Conservation (phyloP, 2,113 vertebrate genomes). For the Lasiurus cinereus region DNA sequence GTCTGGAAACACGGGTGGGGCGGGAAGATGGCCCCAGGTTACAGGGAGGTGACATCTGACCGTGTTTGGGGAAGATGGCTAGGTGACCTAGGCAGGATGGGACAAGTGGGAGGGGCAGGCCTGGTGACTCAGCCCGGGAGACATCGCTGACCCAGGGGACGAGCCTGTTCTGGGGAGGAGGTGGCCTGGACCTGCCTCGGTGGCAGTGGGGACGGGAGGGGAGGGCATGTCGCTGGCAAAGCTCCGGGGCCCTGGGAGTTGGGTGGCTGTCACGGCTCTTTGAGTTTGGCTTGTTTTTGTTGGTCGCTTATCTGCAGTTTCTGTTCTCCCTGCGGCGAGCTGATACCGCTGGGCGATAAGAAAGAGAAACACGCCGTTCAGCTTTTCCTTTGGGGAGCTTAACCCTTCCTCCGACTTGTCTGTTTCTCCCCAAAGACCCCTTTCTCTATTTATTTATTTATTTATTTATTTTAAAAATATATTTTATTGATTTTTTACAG, state of each 20-base stretch:
- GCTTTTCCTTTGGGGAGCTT: constrained; percentile 61
- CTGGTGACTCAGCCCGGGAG: background rate
- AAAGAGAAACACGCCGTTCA: constrained; percentile 31
- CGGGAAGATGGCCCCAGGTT: background rate
- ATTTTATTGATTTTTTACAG: too few relatives aligned
- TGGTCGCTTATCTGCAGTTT: constrained; percentile 50
- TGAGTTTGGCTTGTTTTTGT: constrained; percentile 31
- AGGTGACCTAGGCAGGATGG: background rate
- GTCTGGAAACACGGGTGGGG: background rate
- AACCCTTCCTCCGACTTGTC: background rate
- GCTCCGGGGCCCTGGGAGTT: background rate
- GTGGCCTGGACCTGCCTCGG: constrained; percentile 52
- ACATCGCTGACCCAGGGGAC: background rate
- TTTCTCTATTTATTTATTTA: background rate
- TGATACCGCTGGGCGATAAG: constrained; percentile 44
- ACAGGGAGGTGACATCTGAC: background rate
- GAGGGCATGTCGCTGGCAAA: background rate
- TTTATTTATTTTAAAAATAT: too few relatives aligned
- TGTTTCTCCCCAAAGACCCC: background rate
- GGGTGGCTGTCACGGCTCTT: background rate
- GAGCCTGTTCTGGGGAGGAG: background rate
- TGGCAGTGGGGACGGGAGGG: background rate
- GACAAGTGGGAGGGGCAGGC: background rate
- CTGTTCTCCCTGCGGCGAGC: constrained; percentile 51
- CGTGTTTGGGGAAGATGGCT: background rate